A percentile compares a stretch with the other conserved stretches of the same genome.
phyloP scores from a whole-genome alignment of 2,888 invertebrate species.

The Meliscaeva auricollis region DNA sequence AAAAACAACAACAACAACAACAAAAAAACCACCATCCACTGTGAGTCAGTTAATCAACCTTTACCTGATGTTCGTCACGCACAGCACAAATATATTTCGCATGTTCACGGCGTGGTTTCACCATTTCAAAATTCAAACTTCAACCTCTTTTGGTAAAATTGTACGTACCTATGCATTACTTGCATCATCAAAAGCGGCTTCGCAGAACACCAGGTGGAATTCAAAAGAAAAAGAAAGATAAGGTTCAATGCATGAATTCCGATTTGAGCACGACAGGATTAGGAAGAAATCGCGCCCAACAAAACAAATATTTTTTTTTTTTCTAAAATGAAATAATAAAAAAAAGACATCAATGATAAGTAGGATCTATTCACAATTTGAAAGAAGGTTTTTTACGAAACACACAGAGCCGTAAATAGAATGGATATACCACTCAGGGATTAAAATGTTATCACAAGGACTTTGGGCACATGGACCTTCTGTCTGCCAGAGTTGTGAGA shows the following conservation, averaged over 20 bases:
- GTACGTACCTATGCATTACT: background rate
- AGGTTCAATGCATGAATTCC: background rate
- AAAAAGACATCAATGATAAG: too few species aligned
- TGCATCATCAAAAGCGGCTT: slow-evolving; percentile 10
- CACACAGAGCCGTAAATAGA: too few species aligned
- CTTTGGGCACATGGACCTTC: too few species aligned
- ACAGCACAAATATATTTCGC: slow-evolving; percentile 24
- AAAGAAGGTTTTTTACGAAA: too few species aligned
- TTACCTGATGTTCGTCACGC: slow-evolving; percentile 22
- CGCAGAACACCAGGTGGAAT: background rate
- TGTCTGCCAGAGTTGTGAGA: too few species aligned
- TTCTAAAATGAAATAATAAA: too few species aligned
- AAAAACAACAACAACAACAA: background rate
- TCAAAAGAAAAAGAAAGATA: background rate
- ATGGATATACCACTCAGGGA: too few species aligned
- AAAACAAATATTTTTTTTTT: background rate
- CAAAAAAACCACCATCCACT: background rate
- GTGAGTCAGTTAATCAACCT: slow-evolving; percentile 26
- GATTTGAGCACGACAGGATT: background rate
- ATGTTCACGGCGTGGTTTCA: slow-evolving; percentile 15
- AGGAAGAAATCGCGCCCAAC: slow-evolving; percentile 1
- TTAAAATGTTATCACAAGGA: too few species aligned
- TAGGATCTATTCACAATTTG: too few species aligned
- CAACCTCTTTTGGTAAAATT: background rate
- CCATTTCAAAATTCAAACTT: background rate